phyloP scores from a whole-genome alignment of 2,888 invertebrate species.

The Colostygia pectinataria region DNA sequence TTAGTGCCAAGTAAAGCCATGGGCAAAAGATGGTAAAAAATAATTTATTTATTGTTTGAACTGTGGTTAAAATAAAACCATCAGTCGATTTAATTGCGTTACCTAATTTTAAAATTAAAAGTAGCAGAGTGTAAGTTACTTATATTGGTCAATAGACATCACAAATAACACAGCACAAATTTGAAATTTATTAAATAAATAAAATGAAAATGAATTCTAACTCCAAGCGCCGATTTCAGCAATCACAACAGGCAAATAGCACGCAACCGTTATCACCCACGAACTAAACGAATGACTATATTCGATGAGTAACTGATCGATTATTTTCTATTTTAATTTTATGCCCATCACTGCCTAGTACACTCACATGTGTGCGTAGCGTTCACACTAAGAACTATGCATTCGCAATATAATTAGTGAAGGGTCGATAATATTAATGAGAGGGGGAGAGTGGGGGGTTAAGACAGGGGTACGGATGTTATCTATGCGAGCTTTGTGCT shows the following conservation, averaged over 20 bases:
- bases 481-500: slow-evolving; percentile 81
- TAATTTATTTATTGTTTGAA: too few relatives aligned
- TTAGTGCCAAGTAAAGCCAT: too few relatives aligned
- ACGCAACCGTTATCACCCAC: slow-evolving; percentile 62
- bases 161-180: too few relatives aligned
- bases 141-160: too few relatives aligned
- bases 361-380: slow-evolving; percentile 42
- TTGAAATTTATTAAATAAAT: too few relatives aligned
- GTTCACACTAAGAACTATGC: slow-evolving; percentile 51
- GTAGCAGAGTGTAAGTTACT: too few relatives aligned
- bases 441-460: slow-evolving; percentile 68
- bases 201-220: too few relatives aligned
- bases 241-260: slow-evolving; percentile 64
- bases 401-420: slow-evolving; percentile 83
- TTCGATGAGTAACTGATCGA: slow-evolving; percentile 61
- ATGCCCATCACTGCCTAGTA: slow-evolving; percentile 68
- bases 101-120: too few relatives aligned
- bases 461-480: slow-evolving; percentile 64
- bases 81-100: too few relatives aligned
- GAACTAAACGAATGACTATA: slow-evolving; percentile 69
- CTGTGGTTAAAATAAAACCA: too few relatives aligned
- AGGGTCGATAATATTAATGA: slow-evolving; percentile 83
- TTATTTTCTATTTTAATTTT: slow-evolving; percentile 67
- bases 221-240: slow-evolving; percentile 67
- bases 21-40: too few relatives aligned